phyloP scores from a whole-genome alignment of 1,140 invertebrate genomes.

The Drosophila pallidifrons region DNA sequence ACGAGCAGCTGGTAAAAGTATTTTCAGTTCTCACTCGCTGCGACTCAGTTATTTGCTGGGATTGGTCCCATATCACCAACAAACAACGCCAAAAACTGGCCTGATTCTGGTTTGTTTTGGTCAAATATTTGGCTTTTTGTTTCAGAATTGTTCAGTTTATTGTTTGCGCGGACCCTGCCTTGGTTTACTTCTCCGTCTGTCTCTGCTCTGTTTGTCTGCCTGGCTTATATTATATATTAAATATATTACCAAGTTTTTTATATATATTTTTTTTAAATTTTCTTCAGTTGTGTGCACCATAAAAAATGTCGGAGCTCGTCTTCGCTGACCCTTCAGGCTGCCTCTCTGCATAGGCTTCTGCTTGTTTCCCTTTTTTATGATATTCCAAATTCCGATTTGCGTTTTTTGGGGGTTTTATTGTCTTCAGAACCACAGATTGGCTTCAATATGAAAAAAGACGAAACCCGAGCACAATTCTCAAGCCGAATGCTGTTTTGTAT shows the following conservation, averaged over 20 bases:
- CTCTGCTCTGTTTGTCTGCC: background rate
- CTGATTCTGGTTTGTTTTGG: slow-evolving; percentile 45
- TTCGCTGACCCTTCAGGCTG: slow-evolving; percentile 37
- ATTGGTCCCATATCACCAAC: background rate
- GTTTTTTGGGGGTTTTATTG: slow-evolving; percentile 73
- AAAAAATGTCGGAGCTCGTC: slow-evolving; percentile 52
- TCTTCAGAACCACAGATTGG: slow-evolving; percentile 78
- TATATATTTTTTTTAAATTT: slow-evolving; percentile 52
- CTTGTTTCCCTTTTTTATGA: slow-evolving; percentile 48
- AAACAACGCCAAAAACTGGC: slow-evolving; percentile 4
- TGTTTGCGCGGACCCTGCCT: slow-evolving; percentile 33
- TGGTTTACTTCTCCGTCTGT: background rate
- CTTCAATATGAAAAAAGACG: slow-evolving; percentile 62
- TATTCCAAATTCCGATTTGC: slow-evolving; percentile 75
- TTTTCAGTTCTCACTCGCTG: slow-evolving; percentile 65
- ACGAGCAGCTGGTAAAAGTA: slow-evolving; percentile 69
- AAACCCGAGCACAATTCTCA: slow-evolving; percentile 30
- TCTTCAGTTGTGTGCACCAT: slow-evolving; percentile 49
- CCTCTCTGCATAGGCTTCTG: slow-evolving; percentile 27
- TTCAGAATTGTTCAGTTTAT: slow-evolving; percentile 59
- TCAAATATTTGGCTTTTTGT: slow-evolving; percentile 66
- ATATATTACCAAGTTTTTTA: slow-evolving; percentile 39
- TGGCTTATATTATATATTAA: slow-evolving; percentile 42
- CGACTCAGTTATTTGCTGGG: slow-evolving; percentile 54
- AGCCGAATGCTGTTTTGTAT: background rate